A percentile compares a stretch with the other conserved stretches of the same genome.
These are phyloP conservation scores for Lasius platythorax DNA, from an alignment of 2,888 invertebrate genomes.

Conservation along the genomic window DNA sequence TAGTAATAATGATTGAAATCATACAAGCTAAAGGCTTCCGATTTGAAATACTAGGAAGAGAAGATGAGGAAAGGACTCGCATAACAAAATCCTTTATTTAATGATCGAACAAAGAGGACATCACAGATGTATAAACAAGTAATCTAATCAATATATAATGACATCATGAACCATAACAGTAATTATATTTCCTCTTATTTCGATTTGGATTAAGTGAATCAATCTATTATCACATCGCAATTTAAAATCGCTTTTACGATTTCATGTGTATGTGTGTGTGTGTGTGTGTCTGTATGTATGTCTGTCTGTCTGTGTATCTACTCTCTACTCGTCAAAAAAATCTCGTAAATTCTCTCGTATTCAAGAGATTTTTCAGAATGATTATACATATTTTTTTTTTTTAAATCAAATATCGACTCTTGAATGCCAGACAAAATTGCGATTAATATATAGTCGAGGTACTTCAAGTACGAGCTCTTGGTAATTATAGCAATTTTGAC, in stretches of 20 bases:
- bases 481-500: not conserved
- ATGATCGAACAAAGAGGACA: constrained; percentile 34
- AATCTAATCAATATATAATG: constrained; percentile 30
- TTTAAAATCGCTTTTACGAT: constrained; percentile 3
- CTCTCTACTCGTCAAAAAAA: not conserved
- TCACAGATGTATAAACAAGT: constrained; percentile 40
- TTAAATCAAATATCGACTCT: not conserved
- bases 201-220: constrained; percentile 4
- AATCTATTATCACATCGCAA: constrained; percentile 18
- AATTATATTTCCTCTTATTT: not conserved
- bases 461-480: not conserved
- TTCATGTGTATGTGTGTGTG: not conserved
- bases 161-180: constrained; percentile 15
- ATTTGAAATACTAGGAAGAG: constrained; percentile 11
- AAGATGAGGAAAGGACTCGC: constrained; percentile 7
- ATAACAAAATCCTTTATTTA: constrained; percentile 47
- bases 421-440: constrained; percentile 5
- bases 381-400: not conserved
- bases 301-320: not conserved
- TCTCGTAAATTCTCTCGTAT: not conserved
- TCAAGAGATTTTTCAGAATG: not conserved
- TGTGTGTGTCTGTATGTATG: too few species aligned
- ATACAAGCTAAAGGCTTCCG: not conserved
- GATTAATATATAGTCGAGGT: not conserved
- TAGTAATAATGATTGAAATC: not conserved